These are phyloP conservation scores for Pyrgilauda ruficollis DNA, from an alignment of 2,113 vertebrate species.

Conservation along the genomic window DNA sequence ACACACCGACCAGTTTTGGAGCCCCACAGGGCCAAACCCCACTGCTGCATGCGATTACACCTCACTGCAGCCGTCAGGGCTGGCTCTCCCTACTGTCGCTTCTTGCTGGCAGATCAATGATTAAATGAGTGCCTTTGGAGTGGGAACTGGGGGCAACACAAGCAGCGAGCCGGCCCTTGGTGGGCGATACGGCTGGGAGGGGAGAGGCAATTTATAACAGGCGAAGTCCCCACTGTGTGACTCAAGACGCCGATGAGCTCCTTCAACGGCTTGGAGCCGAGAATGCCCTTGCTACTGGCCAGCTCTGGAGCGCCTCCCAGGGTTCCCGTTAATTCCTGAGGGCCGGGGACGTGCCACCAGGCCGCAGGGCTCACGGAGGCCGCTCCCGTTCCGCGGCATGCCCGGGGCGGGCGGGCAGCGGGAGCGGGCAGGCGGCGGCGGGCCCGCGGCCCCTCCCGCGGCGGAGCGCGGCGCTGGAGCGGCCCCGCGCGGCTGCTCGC, in stretches of 20 bases:
- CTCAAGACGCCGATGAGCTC: background rate
- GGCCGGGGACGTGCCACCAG: rapidly evolving
- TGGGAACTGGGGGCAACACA: background rate
- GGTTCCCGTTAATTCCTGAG: background rate
- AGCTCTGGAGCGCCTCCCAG: too few species aligned
- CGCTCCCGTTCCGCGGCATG: rapidly evolving
- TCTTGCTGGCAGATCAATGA: background rate
- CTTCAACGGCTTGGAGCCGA: background rate
- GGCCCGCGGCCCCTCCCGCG: background rate
- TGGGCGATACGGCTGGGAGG: rapidly evolving
- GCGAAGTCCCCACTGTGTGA: background rate
- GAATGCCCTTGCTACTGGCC: too few species aligned
- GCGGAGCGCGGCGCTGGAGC: background rate
- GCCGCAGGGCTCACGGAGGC: rapidly evolving
- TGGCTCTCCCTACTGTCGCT: too few species aligned
- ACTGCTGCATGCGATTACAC: rapidly evolving
- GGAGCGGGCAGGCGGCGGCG: background rate
- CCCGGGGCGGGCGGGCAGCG: too few species aligned
- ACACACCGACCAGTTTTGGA: rapidly evolving
- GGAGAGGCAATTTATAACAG: background rate
- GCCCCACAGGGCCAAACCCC: background rate
- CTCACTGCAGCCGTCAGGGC: rapidly evolving
- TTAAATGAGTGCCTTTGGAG: background rate
- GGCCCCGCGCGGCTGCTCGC: background rate
- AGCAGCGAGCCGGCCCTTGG: background rate